Evolutionary conservation across 1,140 invertebrate genomes (phyloP).

Genomic region (Cydia amplana): DNA sequence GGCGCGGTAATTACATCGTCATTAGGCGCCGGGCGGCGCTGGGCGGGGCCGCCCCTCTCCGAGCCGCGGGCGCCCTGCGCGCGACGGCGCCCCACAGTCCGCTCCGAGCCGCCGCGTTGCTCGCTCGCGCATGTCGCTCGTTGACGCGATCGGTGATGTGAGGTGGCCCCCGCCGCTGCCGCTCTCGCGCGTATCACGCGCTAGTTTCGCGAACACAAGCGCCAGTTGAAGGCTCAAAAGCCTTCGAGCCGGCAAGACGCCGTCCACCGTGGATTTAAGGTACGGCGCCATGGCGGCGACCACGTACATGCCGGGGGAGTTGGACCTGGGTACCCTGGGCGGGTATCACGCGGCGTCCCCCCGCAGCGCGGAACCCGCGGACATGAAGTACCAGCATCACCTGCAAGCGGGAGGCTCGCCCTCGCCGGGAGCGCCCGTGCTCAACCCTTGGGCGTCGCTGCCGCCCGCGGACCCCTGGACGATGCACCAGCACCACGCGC

Average conservation of each 20-base stretch:
- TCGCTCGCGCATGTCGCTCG: slow-evolving; percentile 79
- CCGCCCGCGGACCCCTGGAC: slow-evolving; percentile 91
- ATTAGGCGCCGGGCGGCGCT: slow-evolving; percentile 57
- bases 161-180: slow-evolving; percentile 76
- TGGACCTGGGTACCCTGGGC: slow-evolving; percentile 88
- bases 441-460: slow-evolving; percentile 92
- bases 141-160: slow-evolving; percentile 70
- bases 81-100: slow-evolving; percentile 65
- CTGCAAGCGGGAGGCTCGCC: slow-evolving; percentile 85
- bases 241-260: slow-evolving; percentile 83
- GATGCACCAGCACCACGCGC: slow-evolving; percentile 84
- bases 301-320: slow-evolving; percentile 90
- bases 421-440: slow-evolving; percentile 85
- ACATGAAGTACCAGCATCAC: slow-evolving; percentile 96
- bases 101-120: slow-evolving; percentile 72
- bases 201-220: slow-evolving; percentile 66
- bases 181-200: slow-evolving; percentile 77
- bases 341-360: slow-evolving; percentile 89
- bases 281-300: slow-evolving; percentile 88
- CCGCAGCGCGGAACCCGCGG: slow-evolving; percentile 88
- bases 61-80: slow-evolving; percentile 56
- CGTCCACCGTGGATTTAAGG: slow-evolving; percentile 81
- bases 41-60: slow-evolving; percentile 63
- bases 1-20: slow-evolving; percentile 58
- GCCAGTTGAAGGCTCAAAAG: slow-evolving; percentile 79